Base-by-base conservation (phyloP, 2,888 invertebrate species). In the Drosophila affinis region DNA sequence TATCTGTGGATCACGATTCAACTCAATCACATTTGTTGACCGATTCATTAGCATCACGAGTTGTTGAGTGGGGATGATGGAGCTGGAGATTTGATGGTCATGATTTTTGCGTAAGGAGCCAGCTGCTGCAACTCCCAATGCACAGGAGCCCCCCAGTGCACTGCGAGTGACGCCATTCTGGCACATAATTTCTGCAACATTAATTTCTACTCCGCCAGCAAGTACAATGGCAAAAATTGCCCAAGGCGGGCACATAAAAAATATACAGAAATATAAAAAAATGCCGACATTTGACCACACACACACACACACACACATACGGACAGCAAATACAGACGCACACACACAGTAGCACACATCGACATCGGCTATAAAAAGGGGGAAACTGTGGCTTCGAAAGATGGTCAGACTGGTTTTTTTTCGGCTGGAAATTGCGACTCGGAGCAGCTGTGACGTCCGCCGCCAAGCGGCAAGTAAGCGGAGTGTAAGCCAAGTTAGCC, bases 201-300 rank as follows among this genome's bases (percentile, higher is more conserved):
- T 81, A 84, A 83, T 62, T 83, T 86, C 73, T 47, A 27, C 46
- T 46, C 24, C 29, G 29, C 57, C 34, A 24, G 48, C 39, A 34
- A 51, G 62, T 68, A 81, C 85, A 87, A 84, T 84, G 87, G 79
- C 68, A 63, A 64, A 76, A 76, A 88, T 86, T 85, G 82, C 82
- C 71, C 72, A 86, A 82, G 82, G 82, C 29, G 83, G 79, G 63
- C 74, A 75, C 79, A 84, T 87, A 76, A 84, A 83, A 72, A 69
- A 72, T 52, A 65, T 46, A 72, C 62, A 70, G 54, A 72, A 53
- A 81, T 87, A 78, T 80, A 85, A 87, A 67, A 72, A 76, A 68
- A 81, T 59, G 85, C 79, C 89, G 83, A 84, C 84, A 79, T 84
- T 84, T 84, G 84, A 89, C 88, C 84, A 89, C 84, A 87, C 85